Base-by-base conservation (phyloP, 2,113 vertebrate genomes). In the Dolichallabes microphthalmus region DNA sequence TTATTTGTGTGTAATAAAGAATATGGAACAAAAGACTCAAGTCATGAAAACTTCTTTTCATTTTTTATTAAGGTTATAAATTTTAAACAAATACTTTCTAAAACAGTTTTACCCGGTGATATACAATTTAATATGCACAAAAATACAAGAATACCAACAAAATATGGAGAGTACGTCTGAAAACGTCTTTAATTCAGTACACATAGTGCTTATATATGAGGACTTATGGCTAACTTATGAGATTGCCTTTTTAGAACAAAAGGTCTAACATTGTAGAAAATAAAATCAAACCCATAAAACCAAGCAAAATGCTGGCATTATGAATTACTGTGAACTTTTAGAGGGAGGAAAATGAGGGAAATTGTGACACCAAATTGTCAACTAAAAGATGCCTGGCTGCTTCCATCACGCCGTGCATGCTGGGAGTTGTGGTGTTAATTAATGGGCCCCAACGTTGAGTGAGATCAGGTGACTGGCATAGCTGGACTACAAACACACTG, bases 171-270 rank as follows among this genome's bases (percentile, higher is more conserved):
- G 93, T 94, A 93, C 92, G 91, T 93, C 93, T 94, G 94, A 95
- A 93, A 95, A 96, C 94, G 95, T 94, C 93, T 95, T 94, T 91
- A 91, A 93, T 94, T 95, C 94, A 93, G 94, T 95, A 94, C 95
- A 96, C 95, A 94, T 88, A 95, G 95, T 94, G 95, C 94, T 94
- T 93, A 92, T 95, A 95, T 93, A 91, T 90, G 91, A 94, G 93
- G 93, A 93, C 91, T 91, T 93, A 94, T 88, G 94, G 94, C 93
- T 92, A 92, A 94, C 92, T 92, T 90, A 92, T 85, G 90, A 91
- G 89, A 89, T 94, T 92, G 93, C 95, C 96, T 98, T 97, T 96
- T 96, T 95, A 97, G 93, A 98, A 98, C 97, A 97, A 98, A 98
- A 98, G 96, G 96, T 92, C 94, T 93, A 88, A 90, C 45, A 89